Evolutionary conservation across 2,888 invertebrate genomes (phyloP).

Genomic region (Stenoptilia bipunctidactyla): DNA sequence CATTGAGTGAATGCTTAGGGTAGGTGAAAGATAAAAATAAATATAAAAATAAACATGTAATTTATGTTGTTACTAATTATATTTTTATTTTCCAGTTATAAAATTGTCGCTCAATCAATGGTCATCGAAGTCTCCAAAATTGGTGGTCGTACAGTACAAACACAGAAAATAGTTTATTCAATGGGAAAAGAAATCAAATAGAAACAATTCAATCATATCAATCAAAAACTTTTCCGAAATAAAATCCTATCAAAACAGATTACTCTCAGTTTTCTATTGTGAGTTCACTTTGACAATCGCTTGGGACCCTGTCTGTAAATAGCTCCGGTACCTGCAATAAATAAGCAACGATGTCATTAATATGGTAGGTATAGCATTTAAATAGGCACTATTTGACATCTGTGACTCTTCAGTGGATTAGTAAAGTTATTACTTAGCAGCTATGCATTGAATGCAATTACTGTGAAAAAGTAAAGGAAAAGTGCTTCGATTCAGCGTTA

Average conservation of each 20-base stretch:
- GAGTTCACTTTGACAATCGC: conserved; percentile 61
- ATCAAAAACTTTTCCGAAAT: conserved; percentile 18
- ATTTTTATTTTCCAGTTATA: conserved; percentile 34
- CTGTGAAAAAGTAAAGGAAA: too few species aligned
- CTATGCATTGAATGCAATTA: too few species aligned
- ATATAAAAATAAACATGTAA: too few species aligned
- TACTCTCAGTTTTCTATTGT: conserved; percentile 43
- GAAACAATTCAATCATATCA: conserved; percentile 20
- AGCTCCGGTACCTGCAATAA: conserved; percentile 55
- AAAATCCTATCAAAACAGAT: conserved; percentile 12
- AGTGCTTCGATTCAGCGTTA: too few species aligned
- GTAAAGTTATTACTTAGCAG: too few species aligned
- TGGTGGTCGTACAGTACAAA: conserved; percentile 51
- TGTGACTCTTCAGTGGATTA: too few species aligned
- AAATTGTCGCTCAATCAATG: conserved; percentile 51
- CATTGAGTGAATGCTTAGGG: too few species aligned
- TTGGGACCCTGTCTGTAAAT: conserved; percentile 60
- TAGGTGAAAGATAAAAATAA: too few species aligned
- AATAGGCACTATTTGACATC: too few species aligned
- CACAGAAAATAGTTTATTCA: conserved; percentile 56
- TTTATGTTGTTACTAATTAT: too few species aligned
- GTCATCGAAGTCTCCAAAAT: conserved; percentile 51
- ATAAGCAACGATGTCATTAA: too few species aligned
- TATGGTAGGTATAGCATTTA: too few species aligned
- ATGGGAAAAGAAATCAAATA: conserved; percentile 26